phyloP scores from a whole-genome alignment of 2,797 vertebrate species.

The Taeniopygia guttata region DNA sequence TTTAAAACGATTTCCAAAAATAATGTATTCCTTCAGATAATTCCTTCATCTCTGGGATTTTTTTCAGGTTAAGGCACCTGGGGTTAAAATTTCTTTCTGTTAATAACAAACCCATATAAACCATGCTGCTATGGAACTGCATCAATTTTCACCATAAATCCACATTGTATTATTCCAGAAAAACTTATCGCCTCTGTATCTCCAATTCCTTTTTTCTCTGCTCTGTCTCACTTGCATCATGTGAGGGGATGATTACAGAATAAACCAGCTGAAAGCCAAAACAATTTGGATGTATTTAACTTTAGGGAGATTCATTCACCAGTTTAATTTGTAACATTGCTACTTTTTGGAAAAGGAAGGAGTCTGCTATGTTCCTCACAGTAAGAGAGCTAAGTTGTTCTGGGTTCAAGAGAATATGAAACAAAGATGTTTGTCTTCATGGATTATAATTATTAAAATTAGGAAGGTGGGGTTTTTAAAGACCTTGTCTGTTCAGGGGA shows the following conservation, averaged over 20 bases:
- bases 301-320: neutral
- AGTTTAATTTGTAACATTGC: neutral
- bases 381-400: neutral
- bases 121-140: neutral
- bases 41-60: neutral
- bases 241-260: neutral
- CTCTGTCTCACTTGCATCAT: neutral
- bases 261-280: neutral
- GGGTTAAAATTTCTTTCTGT: neutral
- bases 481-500: neutral
- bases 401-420: neutral
- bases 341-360: neutral
- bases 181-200: neutral
- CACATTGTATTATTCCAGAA: neutral
- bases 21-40: neutral
- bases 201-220: neutral
- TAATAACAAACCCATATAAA: neutral
- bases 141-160: neutral
- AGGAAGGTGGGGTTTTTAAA: neutral
- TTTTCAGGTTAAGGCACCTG: neutral
- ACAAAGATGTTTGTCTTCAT: neutral
- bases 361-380: neutral
- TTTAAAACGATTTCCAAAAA: neutral
- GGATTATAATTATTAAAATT: neutral
- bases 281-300: neutral